Evolutionary conservation across 2,797 vertebrate species (phyloP).

Genomic region (Odontamblyopus rebecca): DNA sequence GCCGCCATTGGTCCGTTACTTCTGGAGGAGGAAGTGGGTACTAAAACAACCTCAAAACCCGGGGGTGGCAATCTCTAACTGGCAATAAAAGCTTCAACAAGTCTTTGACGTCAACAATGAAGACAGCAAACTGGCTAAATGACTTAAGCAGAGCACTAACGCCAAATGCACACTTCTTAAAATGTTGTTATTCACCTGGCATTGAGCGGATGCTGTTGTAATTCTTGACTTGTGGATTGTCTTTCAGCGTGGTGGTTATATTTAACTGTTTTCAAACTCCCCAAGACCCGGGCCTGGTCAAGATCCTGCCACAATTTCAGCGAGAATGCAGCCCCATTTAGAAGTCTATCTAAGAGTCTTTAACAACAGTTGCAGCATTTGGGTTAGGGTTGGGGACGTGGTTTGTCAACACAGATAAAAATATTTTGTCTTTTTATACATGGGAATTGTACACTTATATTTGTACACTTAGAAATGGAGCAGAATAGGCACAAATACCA

Average conservation of each 20-base stretch:
- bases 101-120: slow-evolving; percentile 56
- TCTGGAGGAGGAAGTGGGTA: slow-evolving; percentile 47
- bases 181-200: slow-evolving; percentile 1
- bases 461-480: not conserved
- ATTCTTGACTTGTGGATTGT: not conserved
- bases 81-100: slow-evolving; percentile 59
- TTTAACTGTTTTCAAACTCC: not conserved
- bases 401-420: slow-evolving; percentile 2
- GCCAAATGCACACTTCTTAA: slow-evolving; percentile 10
- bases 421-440: not conserved
- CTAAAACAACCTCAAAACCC: slow-evolving; percentile 55
- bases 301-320: not conserved
- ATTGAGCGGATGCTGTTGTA: not conserved
- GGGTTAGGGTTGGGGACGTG: not conserved
- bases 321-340: not conserved
- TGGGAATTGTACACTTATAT: not conserved
- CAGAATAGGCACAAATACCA: not conserved
- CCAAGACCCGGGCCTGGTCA: not conserved
- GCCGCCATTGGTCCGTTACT: slow-evolving; percentile 45
- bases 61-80: slow-evolving; percentile 56
- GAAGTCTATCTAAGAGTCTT: not conserved
- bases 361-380: not conserved
- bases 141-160: slow-evolving; percentile 18
- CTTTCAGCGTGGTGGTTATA: not conserved
- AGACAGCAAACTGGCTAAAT: slow-evolving; percentile 41